These are phyloP conservation scores for Drosophila tsacasi DNA, from an alignment of 1,140 invertebrate species.

Conservation along the genomic window DNA sequence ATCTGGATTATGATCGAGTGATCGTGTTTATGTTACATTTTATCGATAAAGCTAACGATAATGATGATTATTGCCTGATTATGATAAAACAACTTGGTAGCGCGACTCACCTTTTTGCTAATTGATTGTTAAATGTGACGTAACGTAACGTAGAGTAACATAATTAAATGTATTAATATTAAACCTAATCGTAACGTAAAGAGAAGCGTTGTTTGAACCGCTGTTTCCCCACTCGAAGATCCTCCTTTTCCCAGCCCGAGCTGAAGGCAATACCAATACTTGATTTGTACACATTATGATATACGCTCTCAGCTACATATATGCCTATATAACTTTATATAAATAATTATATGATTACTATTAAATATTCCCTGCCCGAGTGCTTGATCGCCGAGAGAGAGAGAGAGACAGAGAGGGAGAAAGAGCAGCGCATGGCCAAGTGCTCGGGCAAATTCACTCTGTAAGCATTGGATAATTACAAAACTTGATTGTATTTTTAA, in stretches of 20 bases:
- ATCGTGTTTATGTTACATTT: slow-evolving; percentile 7
- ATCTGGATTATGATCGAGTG: slow-evolving; percentile 4
- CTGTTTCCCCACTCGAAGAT: slow-evolving; percentile 8
- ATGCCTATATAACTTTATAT: slow-evolving; percentile 36
- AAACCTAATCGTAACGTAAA: slow-evolving; percentile 18
- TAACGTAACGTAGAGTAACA: slow-evolving; percentile 42
- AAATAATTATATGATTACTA: slow-evolving; percentile 24
- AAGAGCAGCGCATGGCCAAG: slow-evolving; percentile 1
- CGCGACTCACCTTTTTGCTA: slow-evolving; percentile 14
- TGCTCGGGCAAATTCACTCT: slow-evolving; percentile 21
- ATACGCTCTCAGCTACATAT: slow-evolving; percentile 23
- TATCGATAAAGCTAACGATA: slow-evolving; percentile 8
- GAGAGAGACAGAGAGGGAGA: too few relatives aligned
- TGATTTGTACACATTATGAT: slow-evolving; percentile 24
- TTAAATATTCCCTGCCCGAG: slow-evolving; percentile 28
- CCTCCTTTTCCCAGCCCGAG: slow-evolving; percentile 1
- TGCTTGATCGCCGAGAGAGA: neutral
- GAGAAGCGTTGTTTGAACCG: neutral
- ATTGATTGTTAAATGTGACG: slow-evolving; percentile 50
- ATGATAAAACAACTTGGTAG: slow-evolving; percentile 5
- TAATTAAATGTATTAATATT: slow-evolving; percentile 12
- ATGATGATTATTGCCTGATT: slow-evolving; percentile 5
- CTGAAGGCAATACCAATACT: slow-evolving; percentile 20
- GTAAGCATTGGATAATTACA: slow-evolving; percentile 31
- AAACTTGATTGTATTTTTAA: slow-evolving; percentile 81